Percentiles rank a stretch among this genome's conserved stretches.
Conservation (phyloP, 2,888 invertebrate genomes). For the Pheosia gnoma region DNA sequence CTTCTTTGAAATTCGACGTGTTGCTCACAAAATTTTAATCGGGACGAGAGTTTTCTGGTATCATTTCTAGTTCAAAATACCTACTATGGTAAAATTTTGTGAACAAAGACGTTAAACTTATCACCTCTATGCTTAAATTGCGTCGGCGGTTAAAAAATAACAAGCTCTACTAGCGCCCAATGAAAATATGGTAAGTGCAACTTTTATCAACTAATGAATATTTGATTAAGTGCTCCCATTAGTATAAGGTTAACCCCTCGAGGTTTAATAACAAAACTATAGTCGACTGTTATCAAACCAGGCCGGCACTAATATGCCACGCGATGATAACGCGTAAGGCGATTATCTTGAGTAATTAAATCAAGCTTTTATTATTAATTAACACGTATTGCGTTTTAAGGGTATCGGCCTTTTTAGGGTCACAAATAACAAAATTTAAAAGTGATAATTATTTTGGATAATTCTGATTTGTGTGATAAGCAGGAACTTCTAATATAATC, state of each 20-base stretch:
- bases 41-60: neutral
- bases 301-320: conserved; percentile 69
- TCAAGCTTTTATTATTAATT: conserved; percentile 50
- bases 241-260: conserved; percentile 36
- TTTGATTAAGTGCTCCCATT: conserved; percentile 50
- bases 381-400: conserved; percentile 36
- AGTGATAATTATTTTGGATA: too few species aligned
- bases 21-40: neutral
- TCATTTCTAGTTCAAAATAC: too few species aligned
- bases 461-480: too few species aligned
- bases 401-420: too few species aligned
- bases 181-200: conserved; percentile 22
- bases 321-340: conserved; percentile 62
- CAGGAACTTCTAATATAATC: too few species aligned
- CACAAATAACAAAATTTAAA: too few species aligned
- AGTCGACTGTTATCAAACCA: conserved; percentile 60
- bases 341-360: conserved; percentile 70
- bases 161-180: neutral
- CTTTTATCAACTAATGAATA: conserved; percentile 52
- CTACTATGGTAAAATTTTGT: too few species aligned
- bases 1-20: neutral
- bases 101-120: too few species aligned
- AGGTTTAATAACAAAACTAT: conserved; percentile 29
- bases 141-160: neutral
- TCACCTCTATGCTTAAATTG: too few species aligned